Evolutionary conservation across 2,797 vertebrate genomes (phyloP), one percentile per base, ranked within the genome.

Genomic region (Arctocebus calabarensis): DNA sequence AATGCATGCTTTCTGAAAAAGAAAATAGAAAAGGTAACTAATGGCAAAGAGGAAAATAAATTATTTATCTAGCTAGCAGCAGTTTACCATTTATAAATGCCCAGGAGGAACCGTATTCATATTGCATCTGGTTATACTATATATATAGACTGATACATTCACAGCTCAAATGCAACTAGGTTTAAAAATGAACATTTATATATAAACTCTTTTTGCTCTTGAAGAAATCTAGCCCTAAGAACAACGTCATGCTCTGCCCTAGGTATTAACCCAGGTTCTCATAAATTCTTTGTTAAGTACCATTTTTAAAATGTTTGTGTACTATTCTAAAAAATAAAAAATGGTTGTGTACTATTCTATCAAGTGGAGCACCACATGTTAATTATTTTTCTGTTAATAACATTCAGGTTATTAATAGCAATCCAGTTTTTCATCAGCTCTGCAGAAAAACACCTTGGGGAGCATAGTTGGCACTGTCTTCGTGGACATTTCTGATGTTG

Each of bases 401-500:
- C 37, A 94, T 92, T 90, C 55, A 62, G 12, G 25, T 61, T 48
- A 37, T 82, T 87, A 52, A 52, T 16, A 52, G 48, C 14, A 52
- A 52, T 93, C 9, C 25, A 73, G 40, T 40, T 97, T 87, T 92
- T 92, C 68, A 84, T 75, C 94, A 83, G 86, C 32, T 91, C 64
- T 59, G 37, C 40, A 52, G 52, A 32, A 64, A 34, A 23, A 9
- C 10, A 68, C n/a, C 29, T 4, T 52, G 75, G n/a, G 3, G 9
- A 85, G 2, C 77, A 82, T 62, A 43, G 25, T 73, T 78, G 59
- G 55, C 16, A 19, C 75, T 40, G 25, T 22, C 84, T 85, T 79
- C 93, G 37, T 81, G 25, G 68, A 84, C 40, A 45, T 84, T 91
- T 96, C 43, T 89, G 34, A 62, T 83, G 68, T 71, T 73, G 19